phyloP scores from a whole-genome alignment of 2,113 vertebrate genomes.

The Xyliphius kryptos region DNA sequence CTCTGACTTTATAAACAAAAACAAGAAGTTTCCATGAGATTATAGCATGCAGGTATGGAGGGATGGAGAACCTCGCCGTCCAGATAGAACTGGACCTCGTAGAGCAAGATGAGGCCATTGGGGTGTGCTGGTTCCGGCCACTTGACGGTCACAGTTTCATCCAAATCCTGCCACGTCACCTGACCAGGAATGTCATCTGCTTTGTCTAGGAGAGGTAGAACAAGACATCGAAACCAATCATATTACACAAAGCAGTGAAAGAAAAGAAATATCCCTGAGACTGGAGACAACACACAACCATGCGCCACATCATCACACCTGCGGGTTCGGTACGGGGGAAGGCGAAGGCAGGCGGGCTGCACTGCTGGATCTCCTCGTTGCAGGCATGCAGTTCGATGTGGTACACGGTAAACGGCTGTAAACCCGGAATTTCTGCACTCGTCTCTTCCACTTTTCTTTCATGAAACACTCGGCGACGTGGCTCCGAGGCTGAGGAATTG shows the following conservation, averaged over 20 bases:
- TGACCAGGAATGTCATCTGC: conserved; percentile 87
- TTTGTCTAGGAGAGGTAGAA: conserved; percentile 72
- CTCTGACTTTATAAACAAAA: too few species aligned
- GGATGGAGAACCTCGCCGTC: conserved; percentile 76
- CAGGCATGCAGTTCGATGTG: conserved; percentile 95
- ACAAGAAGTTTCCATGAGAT: too few species aligned
- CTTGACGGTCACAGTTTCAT: conserved; percentile 78
- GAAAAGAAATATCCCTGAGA: too few species aligned
- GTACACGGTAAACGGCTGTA: conserved; percentile 90
- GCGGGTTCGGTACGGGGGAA: conserved; percentile 92
- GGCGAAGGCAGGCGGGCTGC: conserved; percentile 89
- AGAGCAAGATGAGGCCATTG: conserved; percentile 91
- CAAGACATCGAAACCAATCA: too few species aligned
- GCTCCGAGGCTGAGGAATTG: conserved; percentile 62
- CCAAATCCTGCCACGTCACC: conserved; percentile 75
- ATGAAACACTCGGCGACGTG: conserved; percentile 74
- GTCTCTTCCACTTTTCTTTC: conserved; percentile 78
- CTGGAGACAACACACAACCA: too few species aligned
- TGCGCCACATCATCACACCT: too few species aligned
- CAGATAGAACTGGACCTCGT: conserved; percentile 88
- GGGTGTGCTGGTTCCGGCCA: conserved; percentile 82
- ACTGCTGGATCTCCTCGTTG: conserved; percentile 82
- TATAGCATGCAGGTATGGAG: not conserved
- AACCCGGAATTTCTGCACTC: conserved; percentile 76
- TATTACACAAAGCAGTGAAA: too few species aligned